Evolutionary conservation across 2,113 vertebrate genomes (phyloP).

Genomic region (Pardalotus punctatus): DNA sequence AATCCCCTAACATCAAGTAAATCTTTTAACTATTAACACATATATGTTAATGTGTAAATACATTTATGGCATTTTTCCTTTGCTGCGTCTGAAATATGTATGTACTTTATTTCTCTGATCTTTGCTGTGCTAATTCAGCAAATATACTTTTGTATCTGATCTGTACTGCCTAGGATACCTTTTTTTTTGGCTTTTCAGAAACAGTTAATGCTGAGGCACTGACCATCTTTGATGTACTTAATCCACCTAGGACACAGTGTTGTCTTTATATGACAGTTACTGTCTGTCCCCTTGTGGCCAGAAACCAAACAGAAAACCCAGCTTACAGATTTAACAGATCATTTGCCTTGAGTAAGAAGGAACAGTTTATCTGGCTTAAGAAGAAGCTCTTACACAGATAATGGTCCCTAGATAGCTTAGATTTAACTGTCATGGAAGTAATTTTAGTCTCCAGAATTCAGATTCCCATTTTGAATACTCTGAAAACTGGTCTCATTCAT

Average conservation of each 20-base stretch:
- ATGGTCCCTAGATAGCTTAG: background rate
- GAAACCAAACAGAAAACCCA: background rate
- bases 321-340: background rate
- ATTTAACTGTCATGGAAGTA: background rate
- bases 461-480: background rate
- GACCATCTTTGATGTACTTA: background rate
- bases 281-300: slow-evolving; percentile 18
- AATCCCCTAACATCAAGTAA: background rate
- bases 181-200: background rate
- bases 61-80: background rate
- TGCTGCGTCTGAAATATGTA: background rate
- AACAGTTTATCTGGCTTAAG: background rate
- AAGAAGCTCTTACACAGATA: background rate
- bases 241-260: background rate
- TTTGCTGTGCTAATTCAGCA: background rate
- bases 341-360: background rate
- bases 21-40: background rate
- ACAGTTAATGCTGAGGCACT: background rate
- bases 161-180: background rate
- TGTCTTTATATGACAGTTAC: background rate
- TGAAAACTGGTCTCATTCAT: background rate
- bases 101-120: background rate
- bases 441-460: background rate
- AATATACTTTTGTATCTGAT: background rate
- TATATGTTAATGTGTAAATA: too few species aligned